phyloP scores from a whole-genome alignment of 2,113 vertebrate species.

The Bostrychus sinensis region DNA sequence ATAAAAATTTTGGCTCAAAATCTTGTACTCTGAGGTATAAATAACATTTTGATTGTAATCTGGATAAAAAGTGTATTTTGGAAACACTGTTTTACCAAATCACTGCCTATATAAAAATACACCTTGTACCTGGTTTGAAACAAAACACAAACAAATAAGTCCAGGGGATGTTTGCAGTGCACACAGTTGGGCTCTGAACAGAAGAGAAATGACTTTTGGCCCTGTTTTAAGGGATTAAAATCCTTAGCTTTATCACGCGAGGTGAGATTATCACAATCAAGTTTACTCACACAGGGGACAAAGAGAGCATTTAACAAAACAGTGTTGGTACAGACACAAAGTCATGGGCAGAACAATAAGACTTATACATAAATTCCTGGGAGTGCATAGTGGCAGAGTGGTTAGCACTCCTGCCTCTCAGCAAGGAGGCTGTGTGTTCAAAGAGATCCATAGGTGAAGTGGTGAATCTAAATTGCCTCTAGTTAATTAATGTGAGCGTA shows the following conservation, averaged over 20 bases:
- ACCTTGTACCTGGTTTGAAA: background rate
- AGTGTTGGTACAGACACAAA: background rate
- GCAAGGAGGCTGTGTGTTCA: too few relatives aligned
- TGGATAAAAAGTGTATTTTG: background rate
- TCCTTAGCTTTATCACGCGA: constrained; percentile 45
- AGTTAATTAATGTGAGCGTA: too few relatives aligned
- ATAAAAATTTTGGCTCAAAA: background rate
- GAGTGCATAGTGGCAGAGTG: too few relatives aligned
- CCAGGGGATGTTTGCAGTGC: background rate
- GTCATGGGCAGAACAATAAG: background rate
- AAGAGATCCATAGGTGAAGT: too few relatives aligned
- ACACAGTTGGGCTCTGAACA: constrained; percentile 1
- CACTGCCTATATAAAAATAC: background rate
- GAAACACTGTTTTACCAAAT: background rate
- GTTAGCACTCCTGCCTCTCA: too few relatives aligned
- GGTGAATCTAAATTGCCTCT: too few relatives aligned
- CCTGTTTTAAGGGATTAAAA: constrained; percentile 48
- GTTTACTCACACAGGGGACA: constrained; percentile 15
- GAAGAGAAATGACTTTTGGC: constrained; percentile 23
- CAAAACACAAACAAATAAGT: background rate
- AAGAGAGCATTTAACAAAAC: constrained; percentile 18
- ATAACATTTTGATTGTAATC: background rate
- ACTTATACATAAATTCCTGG: too few relatives aligned
- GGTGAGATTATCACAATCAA: constrained; percentile 49
- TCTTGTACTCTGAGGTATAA: background rate